Evolutionary conservation across 1,140 invertebrate species (phyloP).

Genomic region (Bemisia tabaci): DNA sequence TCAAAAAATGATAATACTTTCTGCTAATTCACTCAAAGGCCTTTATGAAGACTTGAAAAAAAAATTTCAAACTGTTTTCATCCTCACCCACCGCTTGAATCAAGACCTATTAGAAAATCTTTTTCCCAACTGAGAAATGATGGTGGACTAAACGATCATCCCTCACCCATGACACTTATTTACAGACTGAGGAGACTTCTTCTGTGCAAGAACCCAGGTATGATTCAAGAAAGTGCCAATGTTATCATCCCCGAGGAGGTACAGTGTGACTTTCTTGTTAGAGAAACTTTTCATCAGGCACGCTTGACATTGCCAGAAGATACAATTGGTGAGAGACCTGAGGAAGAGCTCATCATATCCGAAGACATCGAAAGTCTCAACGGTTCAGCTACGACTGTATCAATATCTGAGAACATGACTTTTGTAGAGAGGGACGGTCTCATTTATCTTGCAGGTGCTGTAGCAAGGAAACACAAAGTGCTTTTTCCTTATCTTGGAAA

Average conservation of each 20-base stretch:
- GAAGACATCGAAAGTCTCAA: too few relatives aligned
- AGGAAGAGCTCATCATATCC: too few relatives aligned
- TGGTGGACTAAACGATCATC: neutral
- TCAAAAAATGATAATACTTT: too few relatives aligned
- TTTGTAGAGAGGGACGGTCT: conserved; percentile 1
- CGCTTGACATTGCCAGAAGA: too few relatives aligned
- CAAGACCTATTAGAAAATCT: conserved; percentile 19
- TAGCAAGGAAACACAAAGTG: conserved; percentile 1
- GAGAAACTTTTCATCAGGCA: too few relatives aligned
- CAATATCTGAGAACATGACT: conserved; percentile 13
- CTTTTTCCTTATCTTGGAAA: neutral
- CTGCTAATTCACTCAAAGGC: conserved; percentile 11
- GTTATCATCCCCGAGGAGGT: too few relatives aligned
- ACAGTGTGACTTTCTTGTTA: too few relatives aligned
- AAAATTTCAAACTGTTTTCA: too few relatives aligned
- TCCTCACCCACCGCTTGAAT: conserved; percentile 16
- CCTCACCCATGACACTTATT: neutral
- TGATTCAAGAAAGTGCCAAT: too few relatives aligned
- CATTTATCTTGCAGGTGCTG: neutral
- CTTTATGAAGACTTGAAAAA: too few relatives aligned
- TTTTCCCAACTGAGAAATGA: conserved; percentile 1
- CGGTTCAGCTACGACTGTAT: too few relatives aligned
- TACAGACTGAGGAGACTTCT: conserved; percentile 12
- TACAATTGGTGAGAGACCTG: too few relatives aligned
- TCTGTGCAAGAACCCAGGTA: conserved; percentile 19